These are phyloP conservation scores for Rana temporaria DNA, from an alignment of 2,113 vertebrate genomes.

Conservation along the genomic window DNA sequence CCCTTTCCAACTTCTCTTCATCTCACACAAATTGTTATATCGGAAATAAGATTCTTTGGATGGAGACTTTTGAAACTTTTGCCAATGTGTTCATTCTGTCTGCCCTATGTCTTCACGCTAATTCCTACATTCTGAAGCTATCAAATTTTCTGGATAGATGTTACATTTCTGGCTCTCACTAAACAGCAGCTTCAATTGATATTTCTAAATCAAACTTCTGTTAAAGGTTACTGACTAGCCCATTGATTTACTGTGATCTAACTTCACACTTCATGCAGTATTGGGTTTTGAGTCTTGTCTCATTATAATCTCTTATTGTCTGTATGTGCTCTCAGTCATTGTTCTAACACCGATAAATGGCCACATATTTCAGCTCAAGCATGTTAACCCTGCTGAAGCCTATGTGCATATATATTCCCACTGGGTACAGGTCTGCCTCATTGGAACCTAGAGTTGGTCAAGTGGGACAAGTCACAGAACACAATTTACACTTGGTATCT, in stretches of 20 bases:
- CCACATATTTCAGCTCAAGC: not conserved
- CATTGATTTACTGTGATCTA: conserved; percentile 46
- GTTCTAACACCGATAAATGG: conserved; percentile 19
- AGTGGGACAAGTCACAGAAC: too few species aligned
- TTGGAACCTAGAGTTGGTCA: too few species aligned
- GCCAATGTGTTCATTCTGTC: too few species aligned
- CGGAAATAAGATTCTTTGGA: too few species aligned
- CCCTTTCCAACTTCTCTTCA: too few species aligned
- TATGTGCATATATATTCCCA: not conserved
- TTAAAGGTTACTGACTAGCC: conserved; percentile 40
- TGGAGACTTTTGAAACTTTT: too few species aligned
- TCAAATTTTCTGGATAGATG: conserved; percentile 15
- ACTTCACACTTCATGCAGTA: conserved; percentile 42
- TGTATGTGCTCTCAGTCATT: conserved; percentile 22
- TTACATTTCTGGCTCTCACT: conserved; percentile 11
- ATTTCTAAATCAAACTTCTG: conserved; percentile 46
- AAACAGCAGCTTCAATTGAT: conserved; percentile 38
- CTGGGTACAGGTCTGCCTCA: too few species aligned
- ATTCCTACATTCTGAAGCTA: not conserved
- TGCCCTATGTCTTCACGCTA: too few species aligned
- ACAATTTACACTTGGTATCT: too few species aligned
- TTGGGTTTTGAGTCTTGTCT: conserved; percentile 39
- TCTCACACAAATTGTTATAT: too few species aligned
- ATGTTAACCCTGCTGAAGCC: conserved; percentile 5
- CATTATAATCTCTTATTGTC: conserved; percentile 46